These are phyloP conservation scores for Carollia perspicillata DNA, from an alignment of 2,113 vertebrate genomes.

Conservation along the genomic window DNA sequence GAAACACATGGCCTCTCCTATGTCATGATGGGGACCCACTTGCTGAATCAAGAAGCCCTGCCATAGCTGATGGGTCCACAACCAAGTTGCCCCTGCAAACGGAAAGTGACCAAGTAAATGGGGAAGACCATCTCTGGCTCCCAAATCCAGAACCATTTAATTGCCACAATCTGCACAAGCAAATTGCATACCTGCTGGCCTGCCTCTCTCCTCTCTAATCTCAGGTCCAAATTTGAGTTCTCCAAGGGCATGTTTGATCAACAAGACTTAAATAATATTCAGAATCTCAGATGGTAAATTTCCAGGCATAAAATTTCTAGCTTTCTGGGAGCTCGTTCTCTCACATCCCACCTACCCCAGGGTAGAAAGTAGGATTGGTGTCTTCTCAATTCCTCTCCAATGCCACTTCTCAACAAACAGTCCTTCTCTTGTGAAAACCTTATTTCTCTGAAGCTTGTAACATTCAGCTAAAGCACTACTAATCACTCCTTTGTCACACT, in stretches of 20 bases:
- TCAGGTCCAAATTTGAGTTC: background rate
- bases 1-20: background rate
- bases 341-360: background rate
- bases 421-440: background rate
- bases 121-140: background rate
- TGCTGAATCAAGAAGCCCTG: background rate
- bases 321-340: background rate
- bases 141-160: background rate
- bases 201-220: background rate
- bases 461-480: slow-evolving; percentile 9
- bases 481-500: background rate
- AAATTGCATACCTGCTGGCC: background rate
- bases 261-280: background rate
- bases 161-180: background rate
- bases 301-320: background rate
- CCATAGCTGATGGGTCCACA: background rate
- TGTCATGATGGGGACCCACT: background rate
- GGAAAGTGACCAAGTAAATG: background rate
- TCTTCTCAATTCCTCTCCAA: background rate
- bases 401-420: background rate
- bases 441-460: background rate
- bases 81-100: background rate
- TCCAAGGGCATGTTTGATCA: background rate
- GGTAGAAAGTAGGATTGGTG: background rate
- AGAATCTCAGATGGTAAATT: background rate